These are phyloP conservation scores for Penaeus indicus DNA, from an alignment of 1,140 invertebrate species.

Conservation along the genomic window DNA sequence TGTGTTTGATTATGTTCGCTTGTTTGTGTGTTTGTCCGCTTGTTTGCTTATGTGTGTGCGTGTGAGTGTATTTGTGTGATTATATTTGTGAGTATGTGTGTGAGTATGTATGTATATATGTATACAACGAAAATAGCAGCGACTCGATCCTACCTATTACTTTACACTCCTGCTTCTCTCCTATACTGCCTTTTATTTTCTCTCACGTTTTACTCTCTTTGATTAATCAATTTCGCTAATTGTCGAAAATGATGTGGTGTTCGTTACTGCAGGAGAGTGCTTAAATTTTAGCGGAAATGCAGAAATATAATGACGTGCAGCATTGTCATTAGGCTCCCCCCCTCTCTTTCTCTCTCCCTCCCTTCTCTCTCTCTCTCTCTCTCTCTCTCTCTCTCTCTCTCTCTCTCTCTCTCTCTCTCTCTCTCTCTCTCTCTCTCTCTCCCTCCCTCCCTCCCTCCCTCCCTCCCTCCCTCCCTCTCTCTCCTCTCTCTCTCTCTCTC, in stretches of 20 bases:
- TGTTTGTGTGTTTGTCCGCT: not conserved
- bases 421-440: conserved; percentile 24
- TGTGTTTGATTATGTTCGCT: not conserved
- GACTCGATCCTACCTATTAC: too few relatives aligned
- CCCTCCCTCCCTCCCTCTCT: too few relatives aligned
- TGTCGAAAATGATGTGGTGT: too few relatives aligned
- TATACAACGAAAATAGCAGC: not conserved
- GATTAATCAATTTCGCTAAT: too few relatives aligned
- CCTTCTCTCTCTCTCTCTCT: not conserved
- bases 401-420: conserved; percentile 13
- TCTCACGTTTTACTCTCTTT: not conserved
- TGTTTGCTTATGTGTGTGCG: not conserved
- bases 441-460: not conserved
- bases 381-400: conserved; percentile 6
- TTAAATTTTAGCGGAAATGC: too few relatives aligned
- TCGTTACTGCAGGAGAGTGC: too few relatives aligned
- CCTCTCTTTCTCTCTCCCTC: too few relatives aligned
- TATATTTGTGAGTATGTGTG: not conserved
- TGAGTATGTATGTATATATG: not conserved
- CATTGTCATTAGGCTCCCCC: too few relatives aligned
- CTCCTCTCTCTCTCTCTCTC: too few relatives aligned
- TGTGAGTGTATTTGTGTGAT: not conserved
- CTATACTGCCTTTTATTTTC: not conserved
- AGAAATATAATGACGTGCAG: too few relatives aligned
- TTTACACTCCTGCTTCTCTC: not conserved